Percentiles rank a stretch among this genome's conserved stretches.
These are phyloP conservation scores for Caenorhabditis sp. DNA, from an alignment of 2,888 invertebrate genomes.

Conservation along the genomic window DNA sequence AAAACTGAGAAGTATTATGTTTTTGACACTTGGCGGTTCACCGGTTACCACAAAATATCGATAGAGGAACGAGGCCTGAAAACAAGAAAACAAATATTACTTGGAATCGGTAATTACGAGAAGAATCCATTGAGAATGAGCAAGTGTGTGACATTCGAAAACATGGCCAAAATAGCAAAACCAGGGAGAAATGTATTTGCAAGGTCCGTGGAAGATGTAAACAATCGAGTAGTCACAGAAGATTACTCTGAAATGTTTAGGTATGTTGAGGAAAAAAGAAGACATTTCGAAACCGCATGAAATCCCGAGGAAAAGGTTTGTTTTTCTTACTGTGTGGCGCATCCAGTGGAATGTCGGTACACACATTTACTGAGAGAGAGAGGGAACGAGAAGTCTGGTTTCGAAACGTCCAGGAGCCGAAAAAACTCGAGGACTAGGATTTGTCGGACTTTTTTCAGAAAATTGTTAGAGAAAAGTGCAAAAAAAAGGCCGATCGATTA, in stretches of 20 bases:
- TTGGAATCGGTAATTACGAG: conserved; percentile 15
- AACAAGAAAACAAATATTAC: neutral
- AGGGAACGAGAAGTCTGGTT: too few relatives aligned
- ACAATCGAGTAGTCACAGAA: conserved; percentile 39
- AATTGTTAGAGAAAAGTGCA: too few relatives aligned
- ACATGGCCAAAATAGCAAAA: conserved; percentile 42
- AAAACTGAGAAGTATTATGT: conserved; percentile 8
- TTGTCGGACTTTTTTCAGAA: too few relatives aligned
- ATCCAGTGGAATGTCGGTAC: too few relatives aligned
- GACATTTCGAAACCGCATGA: too few relatives aligned
- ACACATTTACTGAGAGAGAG: too few relatives aligned
- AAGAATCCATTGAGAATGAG: conserved; percentile 44
- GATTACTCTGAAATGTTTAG: conserved; percentile 18
- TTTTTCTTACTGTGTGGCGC: too few relatives aligned
- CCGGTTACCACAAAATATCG: conserved; percentile 28
- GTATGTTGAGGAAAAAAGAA: neutral
- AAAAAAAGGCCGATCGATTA: too few relatives aligned
- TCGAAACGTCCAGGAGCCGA: too few relatives aligned
- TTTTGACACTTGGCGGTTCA: conserved; percentile 12
- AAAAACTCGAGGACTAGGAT: too few relatives aligned
- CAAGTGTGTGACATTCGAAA: conserved; percentile 40
- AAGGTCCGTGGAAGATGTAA: conserved; percentile 39
- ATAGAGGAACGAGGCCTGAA: conserved; percentile 30
- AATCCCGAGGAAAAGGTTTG: too few relatives aligned
- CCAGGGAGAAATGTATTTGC: conserved; percentile 23